These are phyloP conservation scores for Iselma pallidipennis DNA, from an alignment of 2,888 invertebrate genomes.

Conservation along the genomic window DNA sequence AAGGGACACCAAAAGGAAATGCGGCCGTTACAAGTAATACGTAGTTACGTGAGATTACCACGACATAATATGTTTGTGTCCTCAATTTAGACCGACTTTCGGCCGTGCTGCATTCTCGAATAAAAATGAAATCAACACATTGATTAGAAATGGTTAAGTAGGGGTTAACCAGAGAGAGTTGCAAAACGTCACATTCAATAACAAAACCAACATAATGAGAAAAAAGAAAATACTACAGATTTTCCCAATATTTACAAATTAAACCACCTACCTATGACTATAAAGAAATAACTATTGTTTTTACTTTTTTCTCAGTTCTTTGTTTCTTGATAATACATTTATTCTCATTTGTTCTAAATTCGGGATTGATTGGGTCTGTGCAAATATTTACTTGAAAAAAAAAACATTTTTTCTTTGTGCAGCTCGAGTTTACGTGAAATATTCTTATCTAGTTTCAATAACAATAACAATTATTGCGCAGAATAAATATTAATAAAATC, in stretches of 20 bases:
- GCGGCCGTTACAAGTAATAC: conserved; percentile 54
- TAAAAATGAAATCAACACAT: conserved; percentile 52
- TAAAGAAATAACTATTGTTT: background rate
- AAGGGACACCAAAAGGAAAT: conserved; percentile 56
- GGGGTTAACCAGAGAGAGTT: conserved; percentile 32
- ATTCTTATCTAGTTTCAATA: background rate
- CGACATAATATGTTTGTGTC: conserved; percentile 54
- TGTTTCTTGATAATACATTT: background rate
- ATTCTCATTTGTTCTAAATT: background rate
- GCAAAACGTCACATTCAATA: background rate
- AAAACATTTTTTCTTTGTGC: background rate
- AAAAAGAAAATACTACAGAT: background rate
- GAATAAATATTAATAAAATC: background rate
- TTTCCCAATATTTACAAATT: background rate
- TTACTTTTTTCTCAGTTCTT: background rate
- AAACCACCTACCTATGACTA: background rate
- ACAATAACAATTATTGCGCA: background rate
- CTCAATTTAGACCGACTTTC: conserved; percentile 48
- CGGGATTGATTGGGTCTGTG: background rate
- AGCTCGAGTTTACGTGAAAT: background rate
- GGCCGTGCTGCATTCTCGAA: conserved; percentile 51
- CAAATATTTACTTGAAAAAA: background rate
- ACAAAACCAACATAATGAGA: background rate
- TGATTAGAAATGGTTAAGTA: conserved; percentile 34
- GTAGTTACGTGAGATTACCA: conserved; percentile 57